These are phyloP conservation scores for Australoheros facetus DNA, from an alignment of 2,797 vertebrate genomes.

Conservation along the genomic window DNA sequence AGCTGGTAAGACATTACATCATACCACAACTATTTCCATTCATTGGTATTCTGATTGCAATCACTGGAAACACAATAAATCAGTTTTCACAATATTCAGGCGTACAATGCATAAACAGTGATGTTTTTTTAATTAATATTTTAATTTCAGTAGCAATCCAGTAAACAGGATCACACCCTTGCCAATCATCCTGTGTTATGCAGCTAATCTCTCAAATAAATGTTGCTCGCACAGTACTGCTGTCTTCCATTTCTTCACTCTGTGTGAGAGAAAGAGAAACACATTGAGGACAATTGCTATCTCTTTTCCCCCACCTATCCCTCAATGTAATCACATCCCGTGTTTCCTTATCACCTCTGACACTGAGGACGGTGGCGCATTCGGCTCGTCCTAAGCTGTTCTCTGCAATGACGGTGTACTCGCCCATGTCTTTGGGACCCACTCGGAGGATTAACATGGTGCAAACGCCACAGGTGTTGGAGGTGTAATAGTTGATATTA, in stretches of 20 bases:
- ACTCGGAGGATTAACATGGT: slow-evolving; percentile 84
- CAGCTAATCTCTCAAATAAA: not conserved
- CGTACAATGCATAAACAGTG: slow-evolving; percentile 4
- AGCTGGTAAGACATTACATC: not conserved
- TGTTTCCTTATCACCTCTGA: slow-evolving; percentile 79
- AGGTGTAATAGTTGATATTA: slow-evolving; percentile 81
- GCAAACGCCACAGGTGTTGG: slow-evolving; percentile 86
- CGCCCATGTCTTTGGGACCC: slow-evolving; percentile 78
- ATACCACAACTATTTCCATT: not conserved
- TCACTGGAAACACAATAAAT: not conserved
- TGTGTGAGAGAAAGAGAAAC: not conserved
- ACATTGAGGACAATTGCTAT: not conserved
- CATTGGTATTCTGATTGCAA: not conserved
- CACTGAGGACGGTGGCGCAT: slow-evolving; percentile 81
- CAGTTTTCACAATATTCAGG: not conserved
- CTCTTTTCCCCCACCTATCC: not conserved
- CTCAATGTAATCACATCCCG: not conserved
- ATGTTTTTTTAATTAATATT: not conserved
- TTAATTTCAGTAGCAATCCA: not conserved
- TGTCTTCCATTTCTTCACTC: slow-evolving; percentile 5
- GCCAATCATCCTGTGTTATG: not conserved
- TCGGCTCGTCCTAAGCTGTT: slow-evolving; percentile 80
- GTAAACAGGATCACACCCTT: not conserved
- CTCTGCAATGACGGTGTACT: slow-evolving; percentile 82
- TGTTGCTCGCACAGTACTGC: not conserved